Conservation (phyloP, 1,140 invertebrate species). For the Adelges cooleyi region DNA sequence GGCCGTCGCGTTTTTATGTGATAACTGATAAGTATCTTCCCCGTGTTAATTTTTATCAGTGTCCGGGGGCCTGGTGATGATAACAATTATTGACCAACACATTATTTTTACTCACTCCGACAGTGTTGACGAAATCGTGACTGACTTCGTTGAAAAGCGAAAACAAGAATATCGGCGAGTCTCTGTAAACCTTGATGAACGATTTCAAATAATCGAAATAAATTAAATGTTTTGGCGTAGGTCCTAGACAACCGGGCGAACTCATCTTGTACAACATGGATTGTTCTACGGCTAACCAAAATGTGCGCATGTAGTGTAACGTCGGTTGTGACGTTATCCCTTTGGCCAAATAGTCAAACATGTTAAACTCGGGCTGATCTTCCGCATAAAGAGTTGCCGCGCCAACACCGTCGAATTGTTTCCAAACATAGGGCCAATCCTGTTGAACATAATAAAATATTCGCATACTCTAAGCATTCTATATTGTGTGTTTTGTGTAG, state of each 20-base stretch:
- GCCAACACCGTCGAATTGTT: constrained; percentile 51
- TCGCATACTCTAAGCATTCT: too few relatives aligned
- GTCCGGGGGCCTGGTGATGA: too few relatives aligned
- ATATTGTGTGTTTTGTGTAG: background rate
- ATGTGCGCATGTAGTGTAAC: constrained; percentile 41
- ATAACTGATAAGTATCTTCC: too few relatives aligned
- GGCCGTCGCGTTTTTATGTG: too few relatives aligned
- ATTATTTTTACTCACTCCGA: constrained; percentile 35
- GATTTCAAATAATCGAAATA: constrained; percentile 46
- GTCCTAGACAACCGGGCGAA: constrained; percentile 41
- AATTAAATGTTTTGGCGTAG: constrained; percentile 41
- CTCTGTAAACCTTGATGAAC: constrained; percentile 37
- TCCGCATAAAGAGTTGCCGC: constrained; percentile 47
- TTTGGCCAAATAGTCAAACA: constrained; percentile 39
- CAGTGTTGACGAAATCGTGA: constrained; percentile 43
- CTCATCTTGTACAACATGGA: constrained; percentile 32
- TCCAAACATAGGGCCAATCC: constrained; percentile 68
- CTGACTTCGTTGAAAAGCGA: constrained; percentile 44
- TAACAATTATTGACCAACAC: background rate
- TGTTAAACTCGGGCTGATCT: constrained; percentile 38
- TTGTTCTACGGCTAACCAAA: constrained; percentile 36
- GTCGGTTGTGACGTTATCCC: constrained; percentile 41
- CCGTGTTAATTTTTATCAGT: too few relatives aligned
- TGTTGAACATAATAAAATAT: constrained; percentile 43
- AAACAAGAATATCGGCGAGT: constrained; percentile 35